Conservation (phyloP, 2,113 vertebrate genomes). For the Chaetura pelagica region DNA sequence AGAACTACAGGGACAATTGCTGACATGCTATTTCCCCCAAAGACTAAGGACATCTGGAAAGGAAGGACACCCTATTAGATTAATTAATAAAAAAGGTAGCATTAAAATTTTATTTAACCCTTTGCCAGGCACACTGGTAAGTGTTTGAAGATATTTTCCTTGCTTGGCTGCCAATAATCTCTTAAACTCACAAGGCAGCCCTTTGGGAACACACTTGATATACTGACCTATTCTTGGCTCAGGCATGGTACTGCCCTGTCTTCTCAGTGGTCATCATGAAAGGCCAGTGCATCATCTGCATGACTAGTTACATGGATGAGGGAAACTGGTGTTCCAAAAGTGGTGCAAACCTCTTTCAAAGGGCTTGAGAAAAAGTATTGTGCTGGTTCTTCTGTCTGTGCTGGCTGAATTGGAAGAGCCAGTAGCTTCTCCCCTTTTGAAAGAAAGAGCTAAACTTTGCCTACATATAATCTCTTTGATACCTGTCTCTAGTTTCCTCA, state of each 20-base stretch:
- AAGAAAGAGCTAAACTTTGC: not conserved
- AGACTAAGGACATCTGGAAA: not conserved
- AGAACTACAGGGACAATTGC: not conserved
- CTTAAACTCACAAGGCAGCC: not conserved
- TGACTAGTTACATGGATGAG: not conserved
- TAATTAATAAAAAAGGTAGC: not conserved
- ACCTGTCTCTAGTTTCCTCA: not conserved
- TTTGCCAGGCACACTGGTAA: not conserved
- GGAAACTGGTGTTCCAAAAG: not conserved
- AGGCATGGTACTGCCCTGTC: not conserved
- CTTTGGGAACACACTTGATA: not conserved
- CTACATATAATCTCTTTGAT: not conserved
- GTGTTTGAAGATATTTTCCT: not conserved
- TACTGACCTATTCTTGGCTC: fast-evolving
- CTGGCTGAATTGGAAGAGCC: not conserved
- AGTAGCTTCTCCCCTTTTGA: not conserved
- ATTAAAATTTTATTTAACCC: not conserved
- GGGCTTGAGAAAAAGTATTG: not conserved
- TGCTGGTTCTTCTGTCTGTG: not conserved
- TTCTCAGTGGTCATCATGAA: not conserved
- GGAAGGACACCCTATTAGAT: not conserved
- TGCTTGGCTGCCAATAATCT: not conserved
- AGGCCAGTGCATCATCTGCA: not conserved
- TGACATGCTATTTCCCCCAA: not conserved
- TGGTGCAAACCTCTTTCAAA: not conserved